A percentile compares a stretch with the other conserved stretches of the same genome.
phyloP scores from a whole-genome alignment of 1,140 invertebrate genomes.

The Melanaphis sacchari region DNA sequence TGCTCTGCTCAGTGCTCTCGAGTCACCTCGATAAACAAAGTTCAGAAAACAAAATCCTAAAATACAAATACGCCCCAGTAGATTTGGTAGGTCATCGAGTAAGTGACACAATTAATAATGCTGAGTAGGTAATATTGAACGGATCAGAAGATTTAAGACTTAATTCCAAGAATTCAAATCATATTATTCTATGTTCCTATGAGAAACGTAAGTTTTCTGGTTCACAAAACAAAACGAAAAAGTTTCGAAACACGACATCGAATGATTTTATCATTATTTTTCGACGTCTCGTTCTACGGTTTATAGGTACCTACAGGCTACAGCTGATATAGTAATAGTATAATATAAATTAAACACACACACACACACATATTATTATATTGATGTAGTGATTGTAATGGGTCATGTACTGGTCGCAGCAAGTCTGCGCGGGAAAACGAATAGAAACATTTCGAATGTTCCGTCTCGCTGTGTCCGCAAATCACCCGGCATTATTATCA shows the following conservation, averaged over 20 bases:
- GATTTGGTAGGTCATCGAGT: background rate
- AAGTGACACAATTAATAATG: background rate
- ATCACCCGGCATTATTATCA: background rate
- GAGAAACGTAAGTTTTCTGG: background rate
- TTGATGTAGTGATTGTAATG: background rate
- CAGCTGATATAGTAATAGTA: too few species aligned
- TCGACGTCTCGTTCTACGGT: background rate
- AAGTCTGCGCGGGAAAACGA: background rate
- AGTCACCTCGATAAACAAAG: background rate
- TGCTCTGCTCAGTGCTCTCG: too few species aligned
- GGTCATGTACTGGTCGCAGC: background rate
- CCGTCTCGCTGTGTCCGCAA: background rate
- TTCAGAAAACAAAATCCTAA: background rate
- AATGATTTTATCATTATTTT: background rate
- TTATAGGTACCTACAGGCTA: too few species aligned
- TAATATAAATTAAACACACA: background rate
- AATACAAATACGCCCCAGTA: too few species aligned
- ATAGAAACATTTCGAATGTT: background rate
- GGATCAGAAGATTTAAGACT: background rate
- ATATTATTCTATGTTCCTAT: too few species aligned
- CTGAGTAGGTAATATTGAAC: background rate
- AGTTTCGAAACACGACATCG: background rate
- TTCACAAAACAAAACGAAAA: background rate
- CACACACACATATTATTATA: background rate
- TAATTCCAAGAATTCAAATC: background rate